A percentile compares a stretch with the other conserved stretches of the same genome.
These are phyloP conservation scores for Caenorhabditis sp. DNA, from an alignment of 2,888 invertebrate genomes.

Conservation along the genomic window DNA sequence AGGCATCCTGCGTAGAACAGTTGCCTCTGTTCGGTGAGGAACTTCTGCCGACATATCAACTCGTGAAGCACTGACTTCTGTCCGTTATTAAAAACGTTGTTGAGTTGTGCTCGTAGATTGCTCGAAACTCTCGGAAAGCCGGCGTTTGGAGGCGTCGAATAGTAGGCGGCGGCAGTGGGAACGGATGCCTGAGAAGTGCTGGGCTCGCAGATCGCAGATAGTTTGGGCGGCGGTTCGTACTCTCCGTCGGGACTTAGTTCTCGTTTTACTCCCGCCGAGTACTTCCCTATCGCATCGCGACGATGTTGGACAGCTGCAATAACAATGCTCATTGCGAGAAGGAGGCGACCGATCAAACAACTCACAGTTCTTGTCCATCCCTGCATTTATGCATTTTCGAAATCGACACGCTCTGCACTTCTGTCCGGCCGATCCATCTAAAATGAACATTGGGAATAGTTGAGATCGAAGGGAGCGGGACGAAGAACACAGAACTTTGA, in stretches of 20 bases:
- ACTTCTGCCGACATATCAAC: conserved; percentile 50
- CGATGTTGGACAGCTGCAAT: conserved; percentile 75
- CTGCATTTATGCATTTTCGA: conserved; percentile 69
- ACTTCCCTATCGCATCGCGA: conserved; percentile 76
- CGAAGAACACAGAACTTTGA: conserved; percentile 19
- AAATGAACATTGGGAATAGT: no score
- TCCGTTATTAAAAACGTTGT: conserved; percentile 5
- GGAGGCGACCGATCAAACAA: no score
- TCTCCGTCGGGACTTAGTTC: conserved; percentile 54
- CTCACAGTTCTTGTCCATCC: conserved; percentile 73
- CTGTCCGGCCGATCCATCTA: conserved; percentile 68
- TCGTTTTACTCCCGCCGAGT: conserved; percentile 68
- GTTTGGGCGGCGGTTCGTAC: conserved; percentile 41
- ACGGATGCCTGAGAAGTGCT: conserved; percentile 21
- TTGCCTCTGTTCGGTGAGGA: conserved; percentile 54
- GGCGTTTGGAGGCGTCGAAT: background rate
- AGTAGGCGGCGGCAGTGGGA: background rate
- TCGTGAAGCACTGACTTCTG: conserved; percentile 57
- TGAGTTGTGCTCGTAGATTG: conserved; percentile 5
- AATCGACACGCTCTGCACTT: conserved; percentile 76
- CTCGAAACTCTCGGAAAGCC: conserved; percentile 26
- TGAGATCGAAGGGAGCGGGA: no score
- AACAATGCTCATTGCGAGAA: no score
- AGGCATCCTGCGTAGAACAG: conserved; percentile 55
- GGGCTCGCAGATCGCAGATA: conserved; percentile 13